These are phyloP conservation scores for Chaetodon auriga DNA, from an alignment of 2,113 vertebrate species.

Conservation along the genomic window DNA sequence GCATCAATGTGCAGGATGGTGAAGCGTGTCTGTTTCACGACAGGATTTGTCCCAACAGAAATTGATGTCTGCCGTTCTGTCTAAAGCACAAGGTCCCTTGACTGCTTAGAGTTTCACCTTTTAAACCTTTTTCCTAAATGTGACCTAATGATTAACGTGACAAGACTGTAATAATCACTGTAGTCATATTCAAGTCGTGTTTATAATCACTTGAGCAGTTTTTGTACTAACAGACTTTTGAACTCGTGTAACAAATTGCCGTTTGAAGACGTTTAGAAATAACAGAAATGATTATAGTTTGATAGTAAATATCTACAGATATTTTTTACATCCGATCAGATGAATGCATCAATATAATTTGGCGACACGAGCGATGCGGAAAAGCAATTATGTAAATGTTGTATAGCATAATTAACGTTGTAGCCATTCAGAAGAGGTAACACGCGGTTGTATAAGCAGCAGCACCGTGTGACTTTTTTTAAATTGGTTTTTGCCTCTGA, in stretches of 20 bases:
- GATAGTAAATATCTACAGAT: conserved; percentile 50
- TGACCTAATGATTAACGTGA: conserved; percentile 36
- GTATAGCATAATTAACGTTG: conserved; percentile 37
- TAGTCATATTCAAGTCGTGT: conserved; percentile 31
- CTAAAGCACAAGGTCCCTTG: conserved; percentile 72
- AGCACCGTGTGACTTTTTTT: conserved; percentile 9
- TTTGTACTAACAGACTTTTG: conserved; percentile 66
- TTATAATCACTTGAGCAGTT: conserved; percentile 54
- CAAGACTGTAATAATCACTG: conserved; percentile 45
- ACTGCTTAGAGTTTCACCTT: conserved; percentile 46
- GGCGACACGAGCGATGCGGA: conserved; percentile 22
- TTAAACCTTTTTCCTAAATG: conserved; percentile 51
- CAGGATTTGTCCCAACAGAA: conserved; percentile 10
- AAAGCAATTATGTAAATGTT: conserved; percentile 48
- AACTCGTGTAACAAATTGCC: conserved; percentile 31
- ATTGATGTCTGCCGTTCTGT: conserved; percentile 44
- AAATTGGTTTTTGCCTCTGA: conserved; percentile 18
- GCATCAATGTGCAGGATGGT: conserved; percentile 2
- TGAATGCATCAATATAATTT: conserved; percentile 36
- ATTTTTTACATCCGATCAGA: conserved; percentile 44
- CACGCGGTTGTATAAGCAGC: conserved; percentile 34
- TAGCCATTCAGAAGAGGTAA: conserved; percentile 17
- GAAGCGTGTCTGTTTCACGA: conserved; percentile 57
- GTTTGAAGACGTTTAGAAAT: conserved; percentile 30
- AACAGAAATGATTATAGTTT: conserved; percentile 57